phyloP scores from a whole-genome alignment of 2,797 vertebrate genomes.

The Mormyrops attenuatus region DNA sequence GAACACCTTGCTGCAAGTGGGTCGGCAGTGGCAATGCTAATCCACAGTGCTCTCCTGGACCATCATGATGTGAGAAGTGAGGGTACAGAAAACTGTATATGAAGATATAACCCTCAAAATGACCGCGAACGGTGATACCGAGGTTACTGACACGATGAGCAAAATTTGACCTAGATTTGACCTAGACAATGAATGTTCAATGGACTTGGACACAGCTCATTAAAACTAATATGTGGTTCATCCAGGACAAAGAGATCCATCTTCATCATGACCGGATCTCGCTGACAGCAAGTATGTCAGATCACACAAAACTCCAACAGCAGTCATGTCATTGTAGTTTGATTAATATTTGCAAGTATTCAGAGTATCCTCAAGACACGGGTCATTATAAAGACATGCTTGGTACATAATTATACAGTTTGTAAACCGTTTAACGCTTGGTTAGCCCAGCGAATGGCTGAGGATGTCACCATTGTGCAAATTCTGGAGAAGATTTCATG shows the following conservation, averaged over 20 bases:
- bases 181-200: background rate
- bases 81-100: background rate
- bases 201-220: background rate
- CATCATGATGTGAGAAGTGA: background rate
- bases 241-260: background rate
- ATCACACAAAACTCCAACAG: background rate
- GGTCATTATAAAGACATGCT: background rate
- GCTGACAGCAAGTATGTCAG: background rate
- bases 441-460: background rate
- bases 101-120: background rate
- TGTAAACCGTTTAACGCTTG: background rate
- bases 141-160: background rate
- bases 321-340: background rate
- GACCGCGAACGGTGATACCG: background rate
- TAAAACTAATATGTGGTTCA: background rate
- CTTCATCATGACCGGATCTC: background rate
- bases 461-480: background rate
- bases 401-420: background rate
- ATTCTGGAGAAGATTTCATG: background rate
- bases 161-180: background rate
- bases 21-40: background rate
- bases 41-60: background rate
- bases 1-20: background rate
- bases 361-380: background rate
- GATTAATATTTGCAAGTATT: background rate